A percentile compares a stretch with the other conserved stretches of the same genome.
Evolutionary conservation across 2,797 vertebrate species (phyloP).

Genomic region (Gambusia yucatana): DNA sequence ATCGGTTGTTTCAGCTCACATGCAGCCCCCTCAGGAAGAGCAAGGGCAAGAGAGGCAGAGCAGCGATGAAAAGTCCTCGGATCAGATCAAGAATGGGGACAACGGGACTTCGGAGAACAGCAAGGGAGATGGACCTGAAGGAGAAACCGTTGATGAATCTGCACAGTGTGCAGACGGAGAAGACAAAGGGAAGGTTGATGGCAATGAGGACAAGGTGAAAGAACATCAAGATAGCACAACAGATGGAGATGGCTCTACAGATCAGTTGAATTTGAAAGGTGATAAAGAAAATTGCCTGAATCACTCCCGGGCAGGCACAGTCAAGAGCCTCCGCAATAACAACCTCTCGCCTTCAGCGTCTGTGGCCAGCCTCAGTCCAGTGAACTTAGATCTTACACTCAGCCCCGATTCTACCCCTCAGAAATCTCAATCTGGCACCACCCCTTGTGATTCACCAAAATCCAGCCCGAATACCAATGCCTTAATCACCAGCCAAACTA

Average conservation of each 20-base stretch:
- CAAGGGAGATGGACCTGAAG: constrained; percentile 46
- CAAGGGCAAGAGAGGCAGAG: constrained; percentile 54
- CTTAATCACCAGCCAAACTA: constrained; percentile 72
- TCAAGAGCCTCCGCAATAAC: constrained; percentile 68
- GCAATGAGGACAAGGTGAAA: constrained; percentile 52
- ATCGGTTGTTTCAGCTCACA: constrained; percentile 59
- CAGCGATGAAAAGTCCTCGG: constrained; percentile 17
- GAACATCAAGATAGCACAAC: constrained; percentile 63
- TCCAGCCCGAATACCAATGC: constrained; percentile 69
- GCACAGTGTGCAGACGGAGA: constrained; percentile 49
- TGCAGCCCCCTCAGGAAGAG: constrained; percentile 64
- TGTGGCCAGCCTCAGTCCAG: constrained; percentile 74
- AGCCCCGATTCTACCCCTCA: constrained; percentile 77
- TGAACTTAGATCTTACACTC: constrained; percentile 74
- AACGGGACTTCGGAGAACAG: constrained; percentile 25
- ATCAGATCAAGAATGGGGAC: constrained; percentile 45
- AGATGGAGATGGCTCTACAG: constrained; percentile 54
- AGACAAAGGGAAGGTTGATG: constrained; percentile 61
- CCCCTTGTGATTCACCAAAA: constrained; percentile 71
- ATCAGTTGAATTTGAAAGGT: constrained; percentile 67
- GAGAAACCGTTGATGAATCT: constrained; percentile 47
- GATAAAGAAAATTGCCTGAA: constrained; percentile 68
- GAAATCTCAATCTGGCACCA: constrained; percentile 72
- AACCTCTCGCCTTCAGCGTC: constrained; percentile 73
- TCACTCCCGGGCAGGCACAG: constrained; percentile 64